phyloP scores from a whole-genome alignment of 1,140 invertebrate genomes.

The Melipona quadrifasciata region DNA sequence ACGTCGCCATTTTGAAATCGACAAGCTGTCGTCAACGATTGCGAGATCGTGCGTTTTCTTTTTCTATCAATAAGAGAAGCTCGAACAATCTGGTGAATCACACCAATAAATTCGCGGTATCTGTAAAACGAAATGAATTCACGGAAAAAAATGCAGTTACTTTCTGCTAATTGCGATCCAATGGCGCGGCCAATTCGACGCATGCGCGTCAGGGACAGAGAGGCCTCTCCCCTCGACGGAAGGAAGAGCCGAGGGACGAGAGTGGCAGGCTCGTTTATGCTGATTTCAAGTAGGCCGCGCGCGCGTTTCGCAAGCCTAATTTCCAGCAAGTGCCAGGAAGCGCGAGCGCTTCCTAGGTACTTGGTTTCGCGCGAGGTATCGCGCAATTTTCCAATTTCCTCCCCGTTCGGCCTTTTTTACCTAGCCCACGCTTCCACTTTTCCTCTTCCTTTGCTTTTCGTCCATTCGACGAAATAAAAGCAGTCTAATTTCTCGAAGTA shows the following conservation, averaged over 20 bases:
- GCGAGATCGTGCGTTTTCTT: too few species aligned
- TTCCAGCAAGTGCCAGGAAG: slow-evolving; percentile 56
- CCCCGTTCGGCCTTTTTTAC: not conserved
- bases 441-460: not conserved
- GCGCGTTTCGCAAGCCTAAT: slow-evolving; percentile 52
- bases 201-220: not conserved
- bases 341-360: slow-evolving; percentile 43
- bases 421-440: not conserved
- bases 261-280: slow-evolving; percentile 22
- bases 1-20: too few species aligned
- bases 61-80: too few species aligned
- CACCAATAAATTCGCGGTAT: too few species aligned
- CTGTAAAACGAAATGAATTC: too few species aligned
- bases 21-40: too few species aligned
- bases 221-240: not conserved
- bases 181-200: not conserved
- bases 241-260: slow-evolving; percentile 7
- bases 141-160: too few species aligned
- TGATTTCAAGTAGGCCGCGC: slow-evolving; percentile 18
- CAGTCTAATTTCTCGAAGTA: too few species aligned
- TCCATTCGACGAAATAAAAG: not conserved
- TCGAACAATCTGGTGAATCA: too few species aligned
- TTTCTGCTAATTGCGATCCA: too few species aligned
- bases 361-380: not conserved
- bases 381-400: slow-evolving; percentile 20